Percentiles rank a stretch among this genome's conserved stretches.
These are phyloP conservation scores for Pungitius pungitius DNA, from an alignment of 2,113 vertebrate species.

Conservation along the genomic window DNA sequence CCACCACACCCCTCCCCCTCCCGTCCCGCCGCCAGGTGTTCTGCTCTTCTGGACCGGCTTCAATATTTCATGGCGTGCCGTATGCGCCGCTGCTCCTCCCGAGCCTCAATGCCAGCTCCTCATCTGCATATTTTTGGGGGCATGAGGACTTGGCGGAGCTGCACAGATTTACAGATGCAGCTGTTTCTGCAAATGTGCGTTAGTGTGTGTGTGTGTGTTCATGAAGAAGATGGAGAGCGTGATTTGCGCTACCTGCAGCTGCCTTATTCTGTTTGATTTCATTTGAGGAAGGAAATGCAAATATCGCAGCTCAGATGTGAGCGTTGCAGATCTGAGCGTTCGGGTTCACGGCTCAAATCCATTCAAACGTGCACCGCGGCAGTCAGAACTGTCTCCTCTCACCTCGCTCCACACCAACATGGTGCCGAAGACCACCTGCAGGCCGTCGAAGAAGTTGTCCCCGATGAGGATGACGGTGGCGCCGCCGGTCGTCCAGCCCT, in stretches of 20 bases:
- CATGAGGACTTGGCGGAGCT: conserved; percentile 12
- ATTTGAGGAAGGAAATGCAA: background rate
- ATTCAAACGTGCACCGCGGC: background rate
- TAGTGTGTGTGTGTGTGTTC: conserved; percentile 21
- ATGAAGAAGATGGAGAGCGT: conserved; percentile 21
- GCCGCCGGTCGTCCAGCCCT: conserved; percentile 94
- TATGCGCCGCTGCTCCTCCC: conserved; percentile 47
- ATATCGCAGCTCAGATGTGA: background rate
- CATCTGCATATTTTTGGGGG: conserved; percentile 58
- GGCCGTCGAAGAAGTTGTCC: conserved; percentile 96
- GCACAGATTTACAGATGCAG: conserved; percentile 20
- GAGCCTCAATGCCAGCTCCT: conserved; percentile 4
- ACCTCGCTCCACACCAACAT: conserved; percentile 98
- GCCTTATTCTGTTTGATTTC: conserved; percentile 17
- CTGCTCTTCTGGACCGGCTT: conserved; percentile 57
- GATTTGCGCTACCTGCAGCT: conserved; percentile 35
- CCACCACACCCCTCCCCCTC: background rate
- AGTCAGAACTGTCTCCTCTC: conserved; percentile 2
- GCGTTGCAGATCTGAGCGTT: background rate
- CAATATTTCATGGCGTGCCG: conserved; percentile 69
- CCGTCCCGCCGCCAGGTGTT: conserved; percentile 60
- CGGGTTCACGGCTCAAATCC: background rate
- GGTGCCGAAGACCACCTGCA: conserved; percentile 95
- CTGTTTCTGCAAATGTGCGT: conserved; percentile 17
- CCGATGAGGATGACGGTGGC: conserved; percentile 97